Conservation (phyloP, 1,140 invertebrate genomes). For the Riptortus pedestris region DNA sequence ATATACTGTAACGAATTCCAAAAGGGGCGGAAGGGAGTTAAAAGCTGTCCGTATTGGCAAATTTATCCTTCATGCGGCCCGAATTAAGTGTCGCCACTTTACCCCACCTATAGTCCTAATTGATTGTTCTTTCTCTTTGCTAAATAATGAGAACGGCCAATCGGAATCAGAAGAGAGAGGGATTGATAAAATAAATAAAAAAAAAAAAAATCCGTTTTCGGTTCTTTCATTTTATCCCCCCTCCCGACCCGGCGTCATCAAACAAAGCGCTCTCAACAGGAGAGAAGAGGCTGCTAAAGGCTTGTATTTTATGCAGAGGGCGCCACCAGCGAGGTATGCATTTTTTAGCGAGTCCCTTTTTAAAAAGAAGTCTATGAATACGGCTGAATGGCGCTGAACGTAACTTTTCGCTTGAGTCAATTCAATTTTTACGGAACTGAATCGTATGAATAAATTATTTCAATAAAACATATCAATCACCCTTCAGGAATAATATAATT, state of each 20-base stretch:
- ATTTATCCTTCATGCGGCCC: slow-evolving; percentile 5
- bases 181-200: neutral
- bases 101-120: slow-evolving; percentile 1
- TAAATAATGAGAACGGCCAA: slow-evolving; percentile 2
- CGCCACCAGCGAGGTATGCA: neutral
- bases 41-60: neutral
- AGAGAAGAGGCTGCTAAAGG: no score
- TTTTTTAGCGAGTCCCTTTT: neutral
- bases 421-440: neutral
- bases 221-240: neutral
- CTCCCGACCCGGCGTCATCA: no score
- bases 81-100: slow-evolving; percentile 4
- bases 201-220: no score
- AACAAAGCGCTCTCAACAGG: no score
- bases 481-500: no score
- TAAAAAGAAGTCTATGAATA: slow-evolving; percentile 3
- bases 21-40: neutral
- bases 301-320: slow-evolving; percentile 4
- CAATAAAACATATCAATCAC: no score
- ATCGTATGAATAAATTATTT: neutral
- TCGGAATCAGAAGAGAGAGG: neutral
- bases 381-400: neutral
- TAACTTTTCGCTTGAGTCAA: neutral
- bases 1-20: no score
- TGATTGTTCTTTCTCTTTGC: neutral